A percentile compares a stretch with the other conserved stretches of the same genome.
Evolutionary conservation across 2,797 vertebrate genomes (phyloP).

Genomic region (Lithobates sylvaticus): DNA sequence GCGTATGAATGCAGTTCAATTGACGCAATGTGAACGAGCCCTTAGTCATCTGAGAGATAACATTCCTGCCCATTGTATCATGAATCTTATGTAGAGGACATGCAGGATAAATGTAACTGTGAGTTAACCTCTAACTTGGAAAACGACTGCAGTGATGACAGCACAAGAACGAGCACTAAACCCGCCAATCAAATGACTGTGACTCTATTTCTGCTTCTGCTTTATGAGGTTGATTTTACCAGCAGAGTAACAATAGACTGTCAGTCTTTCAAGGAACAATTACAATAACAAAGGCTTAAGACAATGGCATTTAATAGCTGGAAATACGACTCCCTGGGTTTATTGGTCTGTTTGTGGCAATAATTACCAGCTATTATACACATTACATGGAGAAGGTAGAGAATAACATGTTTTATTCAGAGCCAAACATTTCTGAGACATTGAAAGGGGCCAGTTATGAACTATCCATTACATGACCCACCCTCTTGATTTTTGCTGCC

Average conservation of each 20-base stretch:
- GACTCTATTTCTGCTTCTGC: not conserved
- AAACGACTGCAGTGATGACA: not conserved
- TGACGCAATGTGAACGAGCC: too few species aligned
- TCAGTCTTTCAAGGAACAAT: conserved; percentile 11
- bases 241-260: conserved; percentile 11
- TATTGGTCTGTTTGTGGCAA: conserved; percentile 13
- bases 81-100: not conserved
- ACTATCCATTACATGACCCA: too few species aligned
- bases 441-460: too few species aligned
- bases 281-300: not conserved
- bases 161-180: not conserved
- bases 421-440: too few species aligned
- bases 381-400: too few species aligned
- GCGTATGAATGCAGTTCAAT: too few species aligned
- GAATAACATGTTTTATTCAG: too few species aligned
- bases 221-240: conserved; percentile 26
- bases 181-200: not conserved
- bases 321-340: not conserved
- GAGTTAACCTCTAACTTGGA: not conserved
- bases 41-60: not conserved
- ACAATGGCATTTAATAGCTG: conserved; percentile 16
- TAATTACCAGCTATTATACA: not conserved
- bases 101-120: not conserved
- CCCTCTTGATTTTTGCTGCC: too few species aligned
- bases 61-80: not conserved